Base-by-base conservation (phyloP, 1,140 invertebrate species). In the Elymnias hypermnestra region DNA sequence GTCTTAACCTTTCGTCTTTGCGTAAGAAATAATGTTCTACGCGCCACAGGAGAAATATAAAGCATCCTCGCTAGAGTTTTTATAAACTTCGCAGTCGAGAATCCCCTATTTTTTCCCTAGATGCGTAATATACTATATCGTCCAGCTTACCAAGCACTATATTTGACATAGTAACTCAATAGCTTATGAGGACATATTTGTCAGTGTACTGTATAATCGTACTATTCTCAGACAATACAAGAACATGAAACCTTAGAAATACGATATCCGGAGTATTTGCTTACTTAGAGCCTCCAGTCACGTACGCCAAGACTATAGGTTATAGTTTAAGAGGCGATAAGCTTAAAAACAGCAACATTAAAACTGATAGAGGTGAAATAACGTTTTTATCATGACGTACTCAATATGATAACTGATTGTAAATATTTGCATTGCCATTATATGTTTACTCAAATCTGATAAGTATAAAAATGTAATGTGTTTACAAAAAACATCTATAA, bases 201-300 rank as follows among this genome's bases (percentile, higher is more conserved):
- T 9, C 26, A 7, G 12, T 5, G 3, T 28, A 25, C 33, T 29
- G 22, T 18, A 18, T 22, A 31, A 35, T 31, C 5, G 39, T 22
- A 17, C 22, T 17, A 25, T 15, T 15, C 14, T 33, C 23, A 39
- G 36, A 39, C 29, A 48, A 22, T 19, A 33, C 29, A 45, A 10
- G 14, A 53, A 45, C 50, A 36, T 23, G 50, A 54, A 54, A 38
- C 51, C 51, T 37, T 48, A 48, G 51, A 43, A 54, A 54, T 42
- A 21, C 28, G 36, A 54, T 15, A 17, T 25, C 40, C 39, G 29
- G 7, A 48, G 38, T 42, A 40, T 46, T 53, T 46, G 36, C 31
- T 33, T 33, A 8, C 29, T 33, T 42, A 22, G 26, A 38, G 39
- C 23, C 21, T 48, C 23, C 25, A 37, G 45, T 43, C 51, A 54